Base-by-base conservation (phyloP, 2,888 invertebrate species). In the Zele albiditarsus region DNA sequence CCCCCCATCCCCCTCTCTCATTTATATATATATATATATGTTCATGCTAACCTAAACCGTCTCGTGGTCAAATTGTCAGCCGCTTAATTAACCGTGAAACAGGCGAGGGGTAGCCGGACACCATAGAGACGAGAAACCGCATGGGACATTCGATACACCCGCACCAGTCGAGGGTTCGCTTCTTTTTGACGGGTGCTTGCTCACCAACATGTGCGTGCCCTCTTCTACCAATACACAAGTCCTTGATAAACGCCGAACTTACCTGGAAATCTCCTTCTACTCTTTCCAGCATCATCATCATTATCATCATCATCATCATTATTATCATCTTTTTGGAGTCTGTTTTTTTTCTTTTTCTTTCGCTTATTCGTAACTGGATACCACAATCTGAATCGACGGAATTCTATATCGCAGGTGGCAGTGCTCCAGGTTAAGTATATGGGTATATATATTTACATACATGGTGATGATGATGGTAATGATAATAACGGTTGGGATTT, bases 41-140 rank as follows among this genome's bases (percentile, higher is more conserved):
- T 53, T 12, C 53, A 53, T 20, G 82, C 82, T 84, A 84, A 85
- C 65, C 70, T 74, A 74, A 88, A 87, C 86, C 86, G 85, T 86
- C 87, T 84, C 84, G 88, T 85, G 88, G 89, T 89, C 88, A 85
- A 87, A 88, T 88, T 85, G 88, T 88, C 89, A 86, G 87, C 80
- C 80, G 88, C 82, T 87, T 88, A 89, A 89, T 89, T 89, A 89
- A 89, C 84, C 89, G 88, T 89, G 88, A 89, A 89, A 89, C 87
- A 87, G 87, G 87, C 86, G 86, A 85, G 85, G 88, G 87, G 85
- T 87, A 84, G 86, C 82, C 80, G 85, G 87, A 88, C 85, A 88
- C 86, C 84, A 80, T 86, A 85, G 86, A 85, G 85, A 83, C 84
- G 85, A 84, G 86, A 84, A 83, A 84, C 85, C 84, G 85, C 83